Base-by-base conservation (phyloP, 2,797 vertebrate genomes). In the Acanthurus leucopareius region DNA sequence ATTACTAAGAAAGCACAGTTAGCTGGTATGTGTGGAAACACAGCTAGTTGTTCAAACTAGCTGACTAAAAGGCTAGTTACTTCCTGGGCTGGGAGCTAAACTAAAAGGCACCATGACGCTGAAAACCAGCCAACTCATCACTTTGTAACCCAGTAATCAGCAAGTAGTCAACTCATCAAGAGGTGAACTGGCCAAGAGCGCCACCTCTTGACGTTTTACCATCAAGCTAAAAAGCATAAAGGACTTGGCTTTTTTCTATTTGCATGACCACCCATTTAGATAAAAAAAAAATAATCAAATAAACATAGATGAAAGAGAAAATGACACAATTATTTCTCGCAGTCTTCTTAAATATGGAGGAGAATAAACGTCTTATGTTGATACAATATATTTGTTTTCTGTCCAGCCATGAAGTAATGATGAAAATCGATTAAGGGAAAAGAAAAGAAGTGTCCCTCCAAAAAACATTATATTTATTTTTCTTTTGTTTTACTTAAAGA, bases 191-290 rank as follows among this genome's bases (percentile, higher is more conserved):
- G 78, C 71, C 69, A 35, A 59, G 35, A 70, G 72, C 64, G 57
- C 60, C 32, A 81, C 72, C 45, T 28, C 10, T 48, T 61, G 69
- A 69, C 71, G 74, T 59, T 76, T 65, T 66, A 85, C 76, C 75
- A 77, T 74, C 59, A 35, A 82, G 52, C 79, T 72, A 60, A 77
- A 77, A 75, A 70, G 59, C 73, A 52, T 75, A 70, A 84, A 60
- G 58, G 85, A 90, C 86, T 85, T 84, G 85, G 65, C 80, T 82
- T 85, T 92, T 35, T 93, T 90, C 61, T 91, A 95, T 89, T 81
- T 74, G 95, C 95, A 90, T 94, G 91, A 94, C 89, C 94, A 94
- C 88, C 74, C 57, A 20, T 93, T 92, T 93, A 89, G 87, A 89
- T 88, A 59, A 73, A 89, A 88, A 86, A 86, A 35, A 74, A 75